Conservation (phyloP, 2,113 vertebrate species). For the Petroica traversi region DNA sequence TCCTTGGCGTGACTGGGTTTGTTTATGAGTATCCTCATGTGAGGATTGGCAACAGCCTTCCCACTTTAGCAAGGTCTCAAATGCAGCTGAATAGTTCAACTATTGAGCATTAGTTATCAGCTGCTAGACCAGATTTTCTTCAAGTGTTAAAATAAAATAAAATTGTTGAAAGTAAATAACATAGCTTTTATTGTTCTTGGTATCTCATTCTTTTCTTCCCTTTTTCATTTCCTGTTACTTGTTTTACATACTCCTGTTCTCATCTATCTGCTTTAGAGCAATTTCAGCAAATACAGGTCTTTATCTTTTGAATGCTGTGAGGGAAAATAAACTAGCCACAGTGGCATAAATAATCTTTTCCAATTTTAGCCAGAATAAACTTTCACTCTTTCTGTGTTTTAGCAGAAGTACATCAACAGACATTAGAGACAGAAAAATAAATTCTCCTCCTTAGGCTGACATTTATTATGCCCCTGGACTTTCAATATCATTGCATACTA, state of each 20-base stretch:
- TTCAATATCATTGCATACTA: neutral
- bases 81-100: neutral
- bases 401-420: neutral
- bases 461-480: neutral
- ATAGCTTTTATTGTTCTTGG: neutral
- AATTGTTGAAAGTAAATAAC: neutral
- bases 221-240: neutral
- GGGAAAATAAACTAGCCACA: neutral
- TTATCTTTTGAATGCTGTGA: neutral
- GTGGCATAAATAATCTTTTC: neutral
- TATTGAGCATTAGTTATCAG: neutral
- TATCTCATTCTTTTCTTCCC: neutral
- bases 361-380: neutral
- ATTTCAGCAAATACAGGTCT: neutral
- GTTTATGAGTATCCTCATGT: neutral
- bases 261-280: neutral
- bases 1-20: neutral
- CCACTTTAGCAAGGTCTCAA: neutral
- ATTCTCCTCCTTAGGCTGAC: neutral
- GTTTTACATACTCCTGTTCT: neutral
- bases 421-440: neutral
- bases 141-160: neutral
- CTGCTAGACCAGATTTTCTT: neutral
- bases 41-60: neutral
- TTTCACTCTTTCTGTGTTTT: neutral